phyloP scores from a whole-genome alignment of 1,140 invertebrate genomes.

The Aporrectodea caliginosa region DNA sequence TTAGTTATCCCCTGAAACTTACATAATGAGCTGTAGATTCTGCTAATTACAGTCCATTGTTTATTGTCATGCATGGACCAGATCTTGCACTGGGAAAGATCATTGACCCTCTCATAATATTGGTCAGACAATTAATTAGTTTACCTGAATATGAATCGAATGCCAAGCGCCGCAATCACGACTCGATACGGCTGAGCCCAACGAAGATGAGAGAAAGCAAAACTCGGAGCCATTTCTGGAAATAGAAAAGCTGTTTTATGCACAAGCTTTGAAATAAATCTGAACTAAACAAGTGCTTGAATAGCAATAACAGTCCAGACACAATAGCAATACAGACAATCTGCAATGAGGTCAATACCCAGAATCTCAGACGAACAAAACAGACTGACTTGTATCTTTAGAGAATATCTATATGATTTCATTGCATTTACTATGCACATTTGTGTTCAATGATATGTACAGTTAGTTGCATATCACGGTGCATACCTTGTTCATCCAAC shows the following conservation, averaged over 20 bases:
- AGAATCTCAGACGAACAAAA: neutral
- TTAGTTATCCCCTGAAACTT: too few species aligned
- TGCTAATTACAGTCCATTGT: too few species aligned
- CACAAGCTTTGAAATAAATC: too few species aligned
- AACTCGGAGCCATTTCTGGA: conserved; percentile 9
- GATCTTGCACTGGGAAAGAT: too few species aligned
- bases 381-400: neutral
- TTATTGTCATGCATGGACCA: too few species aligned
- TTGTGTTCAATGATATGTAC: neutral
- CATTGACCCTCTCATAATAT: too few species aligned
- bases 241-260: too few species aligned
- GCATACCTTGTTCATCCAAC: conserved; percentile 26
- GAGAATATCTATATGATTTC: neutral
- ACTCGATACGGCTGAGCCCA: conserved; percentile 32
- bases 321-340: neutral
- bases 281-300: too few species aligned
- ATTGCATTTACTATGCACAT: neutral
- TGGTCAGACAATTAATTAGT: too few species aligned
- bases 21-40: too few species aligned
- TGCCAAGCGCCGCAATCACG: conserved; percentile 11
- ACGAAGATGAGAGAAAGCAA: conserved; percentile 10
- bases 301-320: neutral
- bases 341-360: neutral
- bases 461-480: neutral
- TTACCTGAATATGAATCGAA: conserved; percentile 30